Evolutionary conservation across 2,888 invertebrate genomes (phyloP).

Genomic region (Leptinotarsa tumamoca): DNA sequence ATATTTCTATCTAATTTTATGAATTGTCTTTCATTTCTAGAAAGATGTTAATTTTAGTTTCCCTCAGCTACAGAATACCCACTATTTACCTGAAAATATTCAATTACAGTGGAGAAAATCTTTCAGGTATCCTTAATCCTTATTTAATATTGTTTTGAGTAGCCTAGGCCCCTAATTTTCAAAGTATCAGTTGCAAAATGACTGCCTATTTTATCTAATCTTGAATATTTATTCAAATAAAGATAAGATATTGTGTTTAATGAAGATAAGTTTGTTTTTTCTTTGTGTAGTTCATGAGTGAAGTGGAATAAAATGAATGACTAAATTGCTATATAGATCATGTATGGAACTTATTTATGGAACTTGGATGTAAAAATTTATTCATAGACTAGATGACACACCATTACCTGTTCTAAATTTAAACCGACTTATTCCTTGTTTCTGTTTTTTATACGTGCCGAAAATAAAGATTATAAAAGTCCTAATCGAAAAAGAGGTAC

Average conservation of each 20-base stretch:
- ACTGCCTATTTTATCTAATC: not conserved
- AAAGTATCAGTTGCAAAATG: not conserved
- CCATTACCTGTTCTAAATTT: not conserved
- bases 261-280: not conserved
- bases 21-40: too few relatives aligned
- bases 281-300: not conserved
- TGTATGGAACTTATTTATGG: not conserved
- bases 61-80: too few relatives aligned
- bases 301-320: not conserved
- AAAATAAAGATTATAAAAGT: not conserved
- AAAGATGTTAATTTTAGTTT: too few relatives aligned
- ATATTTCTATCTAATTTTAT: too few relatives aligned
- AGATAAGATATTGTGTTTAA: not conserved
- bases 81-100: too few relatives aligned
- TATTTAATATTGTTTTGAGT: too few relatives aligned
- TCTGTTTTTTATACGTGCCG: not conserved
- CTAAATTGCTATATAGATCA: not conserved
- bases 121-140: too few relatives aligned
- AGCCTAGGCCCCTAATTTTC: not conserved
- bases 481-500: too few relatives aligned
- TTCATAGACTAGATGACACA: conserved; percentile 15
- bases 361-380: not conserved
- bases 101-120: too few relatives aligned
- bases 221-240: not conserved
- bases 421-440: not conserved